Conservation (phyloP, 2,888 invertebrate species). For the Agrenia bidenticulata region DNA sequence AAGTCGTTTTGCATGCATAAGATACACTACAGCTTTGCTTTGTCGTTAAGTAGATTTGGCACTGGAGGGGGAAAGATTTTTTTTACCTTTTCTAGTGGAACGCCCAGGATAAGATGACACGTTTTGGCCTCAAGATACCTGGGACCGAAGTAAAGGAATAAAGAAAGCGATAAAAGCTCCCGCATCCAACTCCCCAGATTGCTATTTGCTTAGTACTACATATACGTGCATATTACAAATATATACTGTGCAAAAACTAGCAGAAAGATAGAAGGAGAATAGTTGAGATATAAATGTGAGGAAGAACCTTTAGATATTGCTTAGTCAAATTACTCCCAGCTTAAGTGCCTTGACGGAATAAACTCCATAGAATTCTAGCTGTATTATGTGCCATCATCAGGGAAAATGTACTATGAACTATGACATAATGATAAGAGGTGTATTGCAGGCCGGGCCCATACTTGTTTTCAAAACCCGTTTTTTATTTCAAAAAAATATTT, state of each 20-base stretch:
- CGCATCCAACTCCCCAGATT: constrained; percentile 22
- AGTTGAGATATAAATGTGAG: no score
- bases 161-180: constrained; percentile 26
- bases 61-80: constrained; percentile 21
- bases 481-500: no score
- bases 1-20: constrained; percentile 28
- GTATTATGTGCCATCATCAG: no score
- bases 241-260: no score
- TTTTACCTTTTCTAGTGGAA: background rate
- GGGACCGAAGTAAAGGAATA: constrained; percentile 19
- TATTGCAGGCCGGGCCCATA: no score
- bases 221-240: no score
- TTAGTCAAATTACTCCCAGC: background rate
- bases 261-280: no score
- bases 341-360: constrained; percentile 3
- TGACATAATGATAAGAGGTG: no score
- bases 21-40: constrained; percentile 16
- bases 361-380: no score
- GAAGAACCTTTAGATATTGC: constrained; percentile 1
- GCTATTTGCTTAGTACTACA: constrained; percentile 15
- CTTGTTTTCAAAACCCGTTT: no score
- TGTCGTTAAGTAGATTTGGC: constrained; percentile 29
- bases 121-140: constrained; percentile 4
- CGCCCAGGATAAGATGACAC: constrained; percentile 12
- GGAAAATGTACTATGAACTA: no score